These are phyloP conservation scores for Brachypteracias leptosomus DNA, from an alignment of 2,113 vertebrate species.

Conservation along the genomic window DNA sequence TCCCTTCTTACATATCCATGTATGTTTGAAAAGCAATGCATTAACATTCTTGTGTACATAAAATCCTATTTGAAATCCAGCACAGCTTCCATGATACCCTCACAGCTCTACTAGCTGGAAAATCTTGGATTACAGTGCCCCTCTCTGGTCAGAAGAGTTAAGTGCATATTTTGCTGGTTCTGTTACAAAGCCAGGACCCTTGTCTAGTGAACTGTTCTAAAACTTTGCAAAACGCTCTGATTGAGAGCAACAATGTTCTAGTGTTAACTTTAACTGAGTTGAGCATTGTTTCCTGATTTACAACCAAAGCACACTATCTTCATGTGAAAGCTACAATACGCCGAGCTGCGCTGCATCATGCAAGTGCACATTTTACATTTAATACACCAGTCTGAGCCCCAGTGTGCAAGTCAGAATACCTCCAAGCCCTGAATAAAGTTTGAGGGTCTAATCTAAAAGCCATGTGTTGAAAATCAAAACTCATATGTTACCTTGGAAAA, in stretches of 20 bases:
- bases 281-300: neutral
- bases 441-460: neutral
- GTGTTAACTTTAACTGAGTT: neutral
- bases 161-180: neutral
- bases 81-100: neutral
- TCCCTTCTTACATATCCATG: neutral
- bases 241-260: neutral
- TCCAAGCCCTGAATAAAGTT: neutral
- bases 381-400: neutral
- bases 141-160: constrained; percentile 59
- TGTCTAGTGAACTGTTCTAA: neutral
- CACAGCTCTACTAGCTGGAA: neutral
- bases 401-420: neutral
- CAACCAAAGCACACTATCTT: neutral
- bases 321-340: neutral
- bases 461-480: neutral
- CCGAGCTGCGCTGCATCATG: too few species aligned
- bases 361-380: neutral
- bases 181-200: neutral
- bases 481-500: neutral
- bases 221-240: neutral
- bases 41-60: neutral
- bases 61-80: neutral
- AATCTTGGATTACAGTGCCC: constrained; percentile 71
- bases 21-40: neutral